Evolutionary conservation across 2,797 vertebrate species (phyloP).

Genomic region (Limnodromus scolopaceus): DNA sequence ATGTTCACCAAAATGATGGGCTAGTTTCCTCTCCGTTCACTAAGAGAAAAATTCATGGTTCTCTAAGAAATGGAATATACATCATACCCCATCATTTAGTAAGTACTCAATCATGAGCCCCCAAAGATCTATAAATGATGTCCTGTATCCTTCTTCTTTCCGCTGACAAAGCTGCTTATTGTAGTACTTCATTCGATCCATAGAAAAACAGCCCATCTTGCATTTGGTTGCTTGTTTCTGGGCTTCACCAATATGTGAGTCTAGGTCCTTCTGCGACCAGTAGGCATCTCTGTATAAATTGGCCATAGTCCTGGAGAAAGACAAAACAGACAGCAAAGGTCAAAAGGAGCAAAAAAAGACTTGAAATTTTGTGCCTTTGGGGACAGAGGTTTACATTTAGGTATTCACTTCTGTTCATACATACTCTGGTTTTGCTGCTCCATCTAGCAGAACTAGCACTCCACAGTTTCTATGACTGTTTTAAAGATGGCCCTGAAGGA

Average conservation of each 20-base stretch:
- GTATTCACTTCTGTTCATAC: background rate
- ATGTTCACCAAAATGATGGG: background rate
- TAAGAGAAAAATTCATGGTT: background rate
- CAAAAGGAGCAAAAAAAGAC: background rate
- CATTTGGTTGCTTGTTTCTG: conserved; percentile 81
- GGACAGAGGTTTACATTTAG: background rate
- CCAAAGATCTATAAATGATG: conserved; percentile 83
- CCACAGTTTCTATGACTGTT: background rate
- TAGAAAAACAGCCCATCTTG: conserved; percentile 70
- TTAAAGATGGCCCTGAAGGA: background rate
- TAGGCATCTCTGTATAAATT: conserved; percentile 80
- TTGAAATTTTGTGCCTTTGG: background rate
- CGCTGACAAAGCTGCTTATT: conserved; percentile 74
- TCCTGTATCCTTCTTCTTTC: conserved; percentile 77
- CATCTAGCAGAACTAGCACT: background rate
- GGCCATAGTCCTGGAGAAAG: conserved; percentile 81
- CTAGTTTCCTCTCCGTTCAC: background rate
- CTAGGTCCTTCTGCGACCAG: conserved; percentile 84
- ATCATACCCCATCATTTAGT: conserved; percentile 82
- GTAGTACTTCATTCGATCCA: conserved; percentile 79
- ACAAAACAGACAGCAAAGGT: background rate
- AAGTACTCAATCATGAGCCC: conserved; percentile 83
- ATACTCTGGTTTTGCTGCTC: background rate
- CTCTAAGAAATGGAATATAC: background rate
- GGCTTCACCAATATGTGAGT: conserved; percentile 61